phyloP scores from a whole-genome alignment of 2,888 invertebrate species.

The Diadromus collaris region DNA sequence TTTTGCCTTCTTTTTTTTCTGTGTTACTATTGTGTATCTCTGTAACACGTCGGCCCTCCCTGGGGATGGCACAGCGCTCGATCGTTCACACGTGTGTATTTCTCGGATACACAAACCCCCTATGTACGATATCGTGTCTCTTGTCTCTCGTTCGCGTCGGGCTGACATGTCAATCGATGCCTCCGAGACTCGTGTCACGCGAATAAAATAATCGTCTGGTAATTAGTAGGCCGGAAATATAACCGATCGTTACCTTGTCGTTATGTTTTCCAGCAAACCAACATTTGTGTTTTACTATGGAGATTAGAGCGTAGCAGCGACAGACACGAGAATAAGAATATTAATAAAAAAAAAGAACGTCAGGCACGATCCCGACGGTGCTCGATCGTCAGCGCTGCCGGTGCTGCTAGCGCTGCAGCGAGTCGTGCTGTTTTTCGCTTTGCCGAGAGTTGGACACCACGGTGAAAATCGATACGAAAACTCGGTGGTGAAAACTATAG shows the following conservation, averaged over 20 bases:
- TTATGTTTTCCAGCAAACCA: neutral
- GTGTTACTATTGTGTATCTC: neutral
- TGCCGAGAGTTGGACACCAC: conserved; percentile 45
- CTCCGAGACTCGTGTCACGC: conserved; percentile 7
- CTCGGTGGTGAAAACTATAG: conserved; percentile 7
- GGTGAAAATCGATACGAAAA: conserved; percentile 50
- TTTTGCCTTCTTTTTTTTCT: neutral
- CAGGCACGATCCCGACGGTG: conserved; percentile 14
- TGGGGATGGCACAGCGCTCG: neutral
- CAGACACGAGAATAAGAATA: neutral
- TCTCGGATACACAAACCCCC: neutral
- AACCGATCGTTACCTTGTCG: neutral
- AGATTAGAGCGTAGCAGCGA: neutral
- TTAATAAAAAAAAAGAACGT: neutral
- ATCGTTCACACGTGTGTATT: conserved; percentile 14
- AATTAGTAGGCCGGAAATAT: neutral
- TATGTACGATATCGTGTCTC: neutral
- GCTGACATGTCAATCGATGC: conserved; percentile 1
- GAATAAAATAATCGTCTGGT: neutral
- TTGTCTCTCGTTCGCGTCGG: conserved; percentile 9
- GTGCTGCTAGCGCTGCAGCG: neutral
- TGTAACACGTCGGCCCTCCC: neutral
- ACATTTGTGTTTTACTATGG: neutral
- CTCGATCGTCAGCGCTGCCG: conserved; percentile 17
- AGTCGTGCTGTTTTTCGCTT: conserved; percentile 8